Conservation (phyloP, 2,888 invertebrate species). For the Loripinus fragilis region DNA sequence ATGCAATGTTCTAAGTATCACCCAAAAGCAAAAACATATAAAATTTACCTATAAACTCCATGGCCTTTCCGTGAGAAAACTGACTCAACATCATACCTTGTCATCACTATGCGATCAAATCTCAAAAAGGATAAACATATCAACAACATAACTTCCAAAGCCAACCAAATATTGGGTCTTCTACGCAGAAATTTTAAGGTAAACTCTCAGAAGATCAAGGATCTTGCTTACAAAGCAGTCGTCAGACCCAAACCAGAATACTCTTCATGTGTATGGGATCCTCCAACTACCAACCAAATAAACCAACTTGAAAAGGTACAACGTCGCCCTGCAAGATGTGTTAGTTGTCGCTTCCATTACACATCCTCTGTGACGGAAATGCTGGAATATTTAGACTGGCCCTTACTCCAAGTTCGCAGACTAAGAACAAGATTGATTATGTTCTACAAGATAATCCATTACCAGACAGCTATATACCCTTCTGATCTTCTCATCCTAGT, state of each 20-base stretch:
- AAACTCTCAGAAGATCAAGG: neutral
- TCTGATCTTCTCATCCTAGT: neutral
- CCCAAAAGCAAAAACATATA: too few species aligned
- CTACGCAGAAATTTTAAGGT: neutral
- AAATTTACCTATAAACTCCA: too few species aligned
- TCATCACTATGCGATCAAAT: neutral
- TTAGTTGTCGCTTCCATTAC: neutral
- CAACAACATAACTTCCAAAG: neutral
- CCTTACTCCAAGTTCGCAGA: neutral
- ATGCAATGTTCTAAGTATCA: too few species aligned
- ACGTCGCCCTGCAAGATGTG: neutral
- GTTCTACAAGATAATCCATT: neutral
- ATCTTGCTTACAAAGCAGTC: neutral
- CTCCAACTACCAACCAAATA: neutral
- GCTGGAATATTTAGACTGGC: neutral
- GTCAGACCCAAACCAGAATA: neutral
- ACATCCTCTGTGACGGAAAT: neutral
- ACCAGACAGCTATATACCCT: neutral
- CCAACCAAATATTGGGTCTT: neutral
- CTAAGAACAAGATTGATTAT: neutral
- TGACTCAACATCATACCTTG: too few species aligned
- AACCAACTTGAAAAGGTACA: neutral
- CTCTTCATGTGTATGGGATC: neutral
- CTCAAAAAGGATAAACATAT: neutral
- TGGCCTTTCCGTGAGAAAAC: too few species aligned